Base-by-base conservation (phyloP, 2,888 invertebrate genomes). In the Xestia rhomboidea region DNA sequence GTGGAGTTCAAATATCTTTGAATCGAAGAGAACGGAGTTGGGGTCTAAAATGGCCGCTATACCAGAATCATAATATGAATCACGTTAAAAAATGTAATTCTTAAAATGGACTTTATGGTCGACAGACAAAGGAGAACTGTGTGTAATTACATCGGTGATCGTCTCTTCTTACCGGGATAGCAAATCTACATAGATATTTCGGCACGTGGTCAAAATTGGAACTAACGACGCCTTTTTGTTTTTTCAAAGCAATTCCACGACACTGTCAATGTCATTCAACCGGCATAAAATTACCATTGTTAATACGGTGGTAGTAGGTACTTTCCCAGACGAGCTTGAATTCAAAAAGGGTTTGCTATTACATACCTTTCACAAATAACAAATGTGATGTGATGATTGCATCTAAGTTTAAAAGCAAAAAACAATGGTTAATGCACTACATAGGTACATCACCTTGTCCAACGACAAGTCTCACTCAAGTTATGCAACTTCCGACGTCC, bases 401-500 rank as follows among this genome's bases (percentile, higher is more conserved):
- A 1, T 27, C 6, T 27, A 49, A 13, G 24, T 51, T 34, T 5
- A 1, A 41, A 51, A 21, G 11, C 8, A 34, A n/a, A 46, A 63
- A 63, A 73, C 66, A 46, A n/a, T 24, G 46, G 15, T 3, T 30
- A 62, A 46, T 73, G 73, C 27, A 49, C 30, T 24, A 68, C 24
- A 67, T 67, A n/a, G n/a, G n/a, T n/a, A 57, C 24, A 57, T 81
- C 38, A 70, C 13, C 24, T 11, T 34, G 67, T 63, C 54, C 38
- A 49, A 49, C 57, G 30, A 34, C 21, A 67, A 63, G n/a, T n/a
- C 27, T 80, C 30, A 34, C 21, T 64, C 44, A 73, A 77, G 49
- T 77, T 82, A 63, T 57, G 57, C 77, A 66, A 72, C 66, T 69
- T 70, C 27, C 27, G 30, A 18, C 64, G 49, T 54, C 64, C 72